A percentile compares a stretch with the other conserved stretches of the same genome.
Conservation (phyloP, 2,888 invertebrate species). For the Tuberolachnus salignus region DNA sequence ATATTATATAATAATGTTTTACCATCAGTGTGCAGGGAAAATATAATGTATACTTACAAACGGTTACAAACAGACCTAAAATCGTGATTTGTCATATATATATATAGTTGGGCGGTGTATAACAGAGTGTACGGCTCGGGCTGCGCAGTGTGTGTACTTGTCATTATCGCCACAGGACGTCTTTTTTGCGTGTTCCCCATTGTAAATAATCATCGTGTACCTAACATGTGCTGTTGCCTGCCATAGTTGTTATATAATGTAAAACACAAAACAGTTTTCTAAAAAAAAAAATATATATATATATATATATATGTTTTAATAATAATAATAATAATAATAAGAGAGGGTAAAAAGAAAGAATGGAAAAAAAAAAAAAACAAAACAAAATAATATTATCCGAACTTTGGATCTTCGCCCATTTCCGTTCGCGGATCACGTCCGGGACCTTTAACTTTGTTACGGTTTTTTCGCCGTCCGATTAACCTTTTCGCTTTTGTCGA, state of each 20-base stretch:
- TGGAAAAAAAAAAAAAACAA: not conserved
- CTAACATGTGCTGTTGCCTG: slow-evolving; percentile 52
- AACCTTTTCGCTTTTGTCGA: slow-evolving; percentile 48
- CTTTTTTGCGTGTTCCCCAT: slow-evolving; percentile 18
- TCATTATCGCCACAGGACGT: slow-evolving; percentile 55
- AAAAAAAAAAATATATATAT: slow-evolving; percentile 24
- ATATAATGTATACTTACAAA: slow-evolving; percentile 7
- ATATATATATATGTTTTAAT: no score
- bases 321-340: slow-evolving; percentile 43
- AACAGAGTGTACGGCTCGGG: not conserved
- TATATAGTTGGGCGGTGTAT: slow-evolving; percentile 21
- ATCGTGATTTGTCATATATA: slow-evolving; percentile 49
- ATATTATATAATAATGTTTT: slow-evolving; percentile 37
- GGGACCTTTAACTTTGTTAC: slow-evolving; percentile 47
- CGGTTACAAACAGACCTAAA: slow-evolving; percentile 30
- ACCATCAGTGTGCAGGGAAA: not conserved
- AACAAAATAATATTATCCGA: slow-evolving; percentile 49
- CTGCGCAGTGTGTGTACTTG: slow-evolving; percentile 3
- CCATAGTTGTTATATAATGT: slow-evolving; percentile 2
- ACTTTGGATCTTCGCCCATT: slow-evolving; percentile 44
- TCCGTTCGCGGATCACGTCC: slow-evolving; percentile 29
- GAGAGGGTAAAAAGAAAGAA: slow-evolving; percentile 25
- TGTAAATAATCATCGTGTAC: slow-evolving; percentile 22
- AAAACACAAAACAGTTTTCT: slow-evolving; percentile 40
- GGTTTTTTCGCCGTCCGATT: slow-evolving; percentile 43